Evolutionary conservation across 2,113 vertebrate genomes (phyloP).

Genomic region (Mobula birostris): DNA sequence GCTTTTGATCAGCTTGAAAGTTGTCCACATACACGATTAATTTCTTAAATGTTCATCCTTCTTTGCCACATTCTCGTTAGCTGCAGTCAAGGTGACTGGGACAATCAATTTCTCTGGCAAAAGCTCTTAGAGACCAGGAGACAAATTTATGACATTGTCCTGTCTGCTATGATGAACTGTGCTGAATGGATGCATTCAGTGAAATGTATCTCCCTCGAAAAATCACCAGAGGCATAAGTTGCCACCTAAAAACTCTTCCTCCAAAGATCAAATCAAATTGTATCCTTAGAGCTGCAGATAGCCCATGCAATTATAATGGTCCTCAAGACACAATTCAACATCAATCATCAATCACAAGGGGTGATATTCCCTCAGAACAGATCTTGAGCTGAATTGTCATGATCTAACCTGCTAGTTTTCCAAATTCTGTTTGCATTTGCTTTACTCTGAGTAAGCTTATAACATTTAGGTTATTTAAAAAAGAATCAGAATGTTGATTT

Average conservation of each 20-base stretch:
- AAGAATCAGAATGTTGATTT: not conserved
- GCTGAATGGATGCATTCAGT: not conserved
- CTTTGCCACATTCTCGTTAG: too few relatives aligned
- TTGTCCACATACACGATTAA: not conserved
- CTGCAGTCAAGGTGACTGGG: not conserved
- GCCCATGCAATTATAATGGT: not conserved
- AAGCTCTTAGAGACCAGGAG: not conserved
- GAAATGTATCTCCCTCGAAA: not conserved
- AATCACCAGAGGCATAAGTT: constrained; percentile 7
- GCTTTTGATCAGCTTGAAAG: not conserved
- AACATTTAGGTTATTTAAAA: not conserved
- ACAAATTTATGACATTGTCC: not conserved
- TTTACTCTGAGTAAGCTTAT: not conserved
- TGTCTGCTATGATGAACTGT: not conserved
- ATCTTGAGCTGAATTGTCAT: not conserved
- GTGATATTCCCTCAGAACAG: not conserved
- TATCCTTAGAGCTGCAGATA: not conserved
- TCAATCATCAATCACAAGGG: not conserved
- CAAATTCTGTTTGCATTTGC: not conserved
- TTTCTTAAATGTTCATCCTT: not conserved
- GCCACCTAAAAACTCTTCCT: not conserved
- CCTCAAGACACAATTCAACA: not conserved
- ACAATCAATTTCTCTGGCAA: not conserved
- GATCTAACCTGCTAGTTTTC: not conserved
- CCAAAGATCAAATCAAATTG: not conserved